A percentile compares a stretch with the other conserved stretches of the same genome.
Evolutionary conservation across 2,888 invertebrate genomes (phyloP).

Genomic region (Omphaloscelis lunosa): DNA sequence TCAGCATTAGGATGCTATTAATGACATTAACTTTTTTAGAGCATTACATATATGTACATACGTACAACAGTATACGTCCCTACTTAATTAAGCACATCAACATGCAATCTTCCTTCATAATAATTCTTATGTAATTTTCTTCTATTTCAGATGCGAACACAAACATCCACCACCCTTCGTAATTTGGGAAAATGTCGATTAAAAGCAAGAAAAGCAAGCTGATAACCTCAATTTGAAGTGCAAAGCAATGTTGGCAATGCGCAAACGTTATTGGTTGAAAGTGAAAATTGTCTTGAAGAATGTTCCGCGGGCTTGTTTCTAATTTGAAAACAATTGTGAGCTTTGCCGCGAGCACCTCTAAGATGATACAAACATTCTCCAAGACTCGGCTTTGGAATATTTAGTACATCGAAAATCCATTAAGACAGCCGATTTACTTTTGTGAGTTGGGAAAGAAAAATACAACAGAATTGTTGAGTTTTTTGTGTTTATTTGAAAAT

Average conservation of each 20-base stretch:
- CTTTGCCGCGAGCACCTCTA: conserved; percentile 26
- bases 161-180: conserved; percentile 6
- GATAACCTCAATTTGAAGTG: conserved; percentile 33
- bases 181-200: conserved; percentile 32
- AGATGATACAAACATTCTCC: conserved; percentile 37
- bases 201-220: conserved; percentile 20
- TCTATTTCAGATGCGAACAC: conserved; percentile 16
- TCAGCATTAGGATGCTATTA: background rate
- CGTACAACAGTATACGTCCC: background rate
- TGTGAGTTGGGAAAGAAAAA: conserved; percentile 14
- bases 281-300: conserved; percentile 50
- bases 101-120: background rate
- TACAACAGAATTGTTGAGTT: background rate
- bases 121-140: conserved; percentile 17
- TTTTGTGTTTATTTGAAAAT: conserved; percentile 10
- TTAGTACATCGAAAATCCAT: conserved; percentile 46
- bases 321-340: conserved; percentile 53
- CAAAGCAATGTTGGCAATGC: conserved; percentile 30
- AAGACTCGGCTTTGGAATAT: conserved; percentile 23
- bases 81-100: background rate
- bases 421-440: conserved; percentile 24
- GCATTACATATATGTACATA: background rate
- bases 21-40: conserved; percentile 5
- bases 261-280: conserved; percentile 34
- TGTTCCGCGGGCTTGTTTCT: conserved; percentile 36